A percentile compares a stretch with the other conserved stretches of the same genome.
Conservation (phyloP, 2,888 invertebrate species). For the Chirona hameri region DNA sequence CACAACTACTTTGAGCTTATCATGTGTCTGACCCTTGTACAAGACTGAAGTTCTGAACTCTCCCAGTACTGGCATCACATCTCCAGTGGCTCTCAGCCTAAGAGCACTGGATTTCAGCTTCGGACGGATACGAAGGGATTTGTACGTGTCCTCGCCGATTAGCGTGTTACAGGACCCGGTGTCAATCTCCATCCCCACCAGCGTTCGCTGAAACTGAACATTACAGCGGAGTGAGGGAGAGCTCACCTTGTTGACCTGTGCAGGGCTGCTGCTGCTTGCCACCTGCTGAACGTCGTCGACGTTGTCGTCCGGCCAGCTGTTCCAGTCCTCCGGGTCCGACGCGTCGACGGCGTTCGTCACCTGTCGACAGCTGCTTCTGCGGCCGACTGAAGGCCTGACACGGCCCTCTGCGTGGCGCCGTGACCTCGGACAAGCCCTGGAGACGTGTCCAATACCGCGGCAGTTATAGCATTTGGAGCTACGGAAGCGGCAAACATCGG, state of each 20-base stretch:
- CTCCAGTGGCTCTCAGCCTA: not conserved
- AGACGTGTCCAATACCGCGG: not conserved
- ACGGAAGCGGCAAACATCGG: not conserved
- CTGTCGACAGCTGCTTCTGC: not conserved
- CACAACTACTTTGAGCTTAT: not conserved
- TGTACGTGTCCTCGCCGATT: not conserved
- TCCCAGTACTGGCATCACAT: not conserved
- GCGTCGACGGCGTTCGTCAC: not conserved
- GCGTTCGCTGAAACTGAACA: not conserved
- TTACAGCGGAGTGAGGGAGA: not conserved
- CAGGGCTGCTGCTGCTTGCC: not conserved
- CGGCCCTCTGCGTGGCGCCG: not conserved
- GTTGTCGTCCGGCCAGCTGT: not conserved
- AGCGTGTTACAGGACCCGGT: not conserved
- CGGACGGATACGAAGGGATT: not conserved
- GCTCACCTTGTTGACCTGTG: not conserved
- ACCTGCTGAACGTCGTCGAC: not conserved
- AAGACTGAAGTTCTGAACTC: not conserved
- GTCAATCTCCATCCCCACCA: not conserved
- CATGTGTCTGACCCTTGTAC: not conserved
- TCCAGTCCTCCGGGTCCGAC: not conserved
- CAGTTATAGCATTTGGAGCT: not conserved
- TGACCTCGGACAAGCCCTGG: not conserved
- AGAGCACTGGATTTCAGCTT: not conserved
- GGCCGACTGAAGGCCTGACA: not conserved